These are phyloP conservation scores for Idaea straminata DNA, from an alignment of 2,888 invertebrate species.

Conservation along the genomic window DNA sequence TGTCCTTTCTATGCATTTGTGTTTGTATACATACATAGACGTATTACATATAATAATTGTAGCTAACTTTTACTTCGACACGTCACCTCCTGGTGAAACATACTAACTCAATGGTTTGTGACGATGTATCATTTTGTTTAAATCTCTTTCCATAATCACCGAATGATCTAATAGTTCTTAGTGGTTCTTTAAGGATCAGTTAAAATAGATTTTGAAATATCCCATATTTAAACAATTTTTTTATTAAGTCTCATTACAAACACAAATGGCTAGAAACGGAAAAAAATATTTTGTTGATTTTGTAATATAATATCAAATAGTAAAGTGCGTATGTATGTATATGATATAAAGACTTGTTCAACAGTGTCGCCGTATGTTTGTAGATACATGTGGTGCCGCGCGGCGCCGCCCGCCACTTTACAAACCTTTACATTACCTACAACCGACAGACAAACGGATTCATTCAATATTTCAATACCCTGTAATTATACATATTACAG, in stretches of 20 bases:
- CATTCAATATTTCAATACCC: neutral
- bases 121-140: no score
- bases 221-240: no score
- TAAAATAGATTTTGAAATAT: no score
- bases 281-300: constrained; percentile 10
- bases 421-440: neutral
- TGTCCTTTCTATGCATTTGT: constrained; percentile 5
- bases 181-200: no score
- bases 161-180: no score
- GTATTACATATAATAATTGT: no score
- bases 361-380: constrained; percentile 50
- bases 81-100: no score
- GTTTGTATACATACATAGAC: neutral
- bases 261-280: constrained; percentile 19
- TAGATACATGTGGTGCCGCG: constrained; percentile 30
- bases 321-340: constrained; percentile 17
- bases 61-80: no score
- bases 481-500: neutral
- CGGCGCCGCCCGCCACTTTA: neutral
- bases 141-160: no score
- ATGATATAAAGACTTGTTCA: constrained; percentile 33
- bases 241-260: no score
- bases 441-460: constrained; percentile 11
- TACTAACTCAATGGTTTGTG: no score
- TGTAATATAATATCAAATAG: constrained; percentile 11